A percentile compares a stretch with the other conserved stretches of the same genome.
Evolutionary conservation across 2,797 vertebrate species (phyloP).

Genomic region (Sebastes aleutianus): DNA sequence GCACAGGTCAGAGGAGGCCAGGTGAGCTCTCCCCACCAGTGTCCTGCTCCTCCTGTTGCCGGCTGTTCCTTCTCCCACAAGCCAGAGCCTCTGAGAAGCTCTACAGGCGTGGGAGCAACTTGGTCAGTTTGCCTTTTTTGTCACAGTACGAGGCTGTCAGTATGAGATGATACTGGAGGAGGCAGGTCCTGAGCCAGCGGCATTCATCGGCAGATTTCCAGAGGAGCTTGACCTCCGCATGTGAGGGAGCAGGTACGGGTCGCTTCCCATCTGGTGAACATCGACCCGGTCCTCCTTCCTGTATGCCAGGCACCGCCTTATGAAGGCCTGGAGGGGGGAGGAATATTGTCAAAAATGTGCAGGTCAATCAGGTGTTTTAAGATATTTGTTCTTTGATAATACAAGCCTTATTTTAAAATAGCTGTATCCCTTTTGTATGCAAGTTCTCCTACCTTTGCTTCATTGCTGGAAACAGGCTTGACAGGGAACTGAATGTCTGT

Average conservation of each 20-base stretch:
- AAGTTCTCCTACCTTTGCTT: conserved; percentile 92
- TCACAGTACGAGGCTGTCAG: conserved; percentile 82
- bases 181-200: conserved; percentile 86
- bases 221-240: conserved; percentile 99
- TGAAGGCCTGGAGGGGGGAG: conserved; percentile 87
- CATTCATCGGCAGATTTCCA: conserved; percentile 93
- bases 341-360: not conserved
- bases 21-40: conserved; percentile 24
- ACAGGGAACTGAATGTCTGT: conserved; percentile 98
- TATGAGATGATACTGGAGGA: conserved; percentile 94
- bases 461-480: conserved; percentile 97
- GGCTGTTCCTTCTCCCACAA: conserved; percentile 59
- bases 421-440: not conserved
- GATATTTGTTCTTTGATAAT: not conserved
- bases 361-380: not conserved
- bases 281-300: conserved; percentile 97
- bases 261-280: conserved; percentile 96
- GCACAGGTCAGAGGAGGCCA: conserved; percentile 55
- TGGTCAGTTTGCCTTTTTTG: conserved; percentile 57
- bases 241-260: conserved; percentile 97
- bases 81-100: conserved; percentile 78
- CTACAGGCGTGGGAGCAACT: conserved; percentile 49
- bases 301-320: conserved; percentile 97
- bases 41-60: conserved; percentile 46
- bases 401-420: not conserved